phyloP scores from a whole-genome alignment of 1,140 invertebrate genomes.

The Chelonus insularis region DNA sequence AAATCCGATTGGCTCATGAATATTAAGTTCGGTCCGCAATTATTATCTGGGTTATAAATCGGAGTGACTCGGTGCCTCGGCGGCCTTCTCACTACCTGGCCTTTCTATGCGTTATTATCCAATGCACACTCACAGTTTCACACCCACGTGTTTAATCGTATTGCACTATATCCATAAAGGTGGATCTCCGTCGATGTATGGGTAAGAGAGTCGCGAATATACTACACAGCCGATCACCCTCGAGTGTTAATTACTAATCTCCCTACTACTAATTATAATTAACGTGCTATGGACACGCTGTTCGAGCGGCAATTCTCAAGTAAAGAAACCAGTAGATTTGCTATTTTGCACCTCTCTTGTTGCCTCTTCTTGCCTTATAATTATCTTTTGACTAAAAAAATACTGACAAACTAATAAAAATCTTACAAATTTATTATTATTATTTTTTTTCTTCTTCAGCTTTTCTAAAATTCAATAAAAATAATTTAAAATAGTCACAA shows the following conservation, averaged over 20 bases:
- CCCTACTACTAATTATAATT: constrained; percentile 60
- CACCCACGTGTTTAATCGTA: constrained; percentile 6
- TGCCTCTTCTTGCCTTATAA: constrained; percentile 1
- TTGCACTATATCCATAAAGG: neutral
- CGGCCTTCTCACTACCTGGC: constrained; percentile 43
- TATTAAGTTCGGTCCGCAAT: constrained; percentile 62
- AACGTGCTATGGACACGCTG: constrained; percentile 50
- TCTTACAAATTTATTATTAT: too few species aligned
- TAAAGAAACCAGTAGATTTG: neutral
- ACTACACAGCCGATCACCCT: constrained; percentile 49
- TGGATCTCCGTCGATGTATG: neutral
- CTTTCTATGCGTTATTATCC: constrained; percentile 40
- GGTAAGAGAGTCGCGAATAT: constrained; percentile 30
- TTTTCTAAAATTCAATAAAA: too few species aligned
- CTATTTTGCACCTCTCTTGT: constrained; percentile 14
- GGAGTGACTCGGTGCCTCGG: constrained; percentile 51
- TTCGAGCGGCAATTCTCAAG: neutral
- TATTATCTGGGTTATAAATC: constrained; percentile 63
- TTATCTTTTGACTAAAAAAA: constrained; percentile 2
- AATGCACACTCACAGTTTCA: constrained; percentile 32
- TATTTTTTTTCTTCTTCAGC: too few species aligned
- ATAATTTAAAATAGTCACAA: too few species aligned
- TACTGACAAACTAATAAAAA: neutral
- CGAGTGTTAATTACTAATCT: constrained; percentile 60
- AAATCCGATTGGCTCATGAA: constrained; percentile 63